Conservation (phyloP, 2,113 vertebrate species). For the Alligator mississippiensis region DNA sequence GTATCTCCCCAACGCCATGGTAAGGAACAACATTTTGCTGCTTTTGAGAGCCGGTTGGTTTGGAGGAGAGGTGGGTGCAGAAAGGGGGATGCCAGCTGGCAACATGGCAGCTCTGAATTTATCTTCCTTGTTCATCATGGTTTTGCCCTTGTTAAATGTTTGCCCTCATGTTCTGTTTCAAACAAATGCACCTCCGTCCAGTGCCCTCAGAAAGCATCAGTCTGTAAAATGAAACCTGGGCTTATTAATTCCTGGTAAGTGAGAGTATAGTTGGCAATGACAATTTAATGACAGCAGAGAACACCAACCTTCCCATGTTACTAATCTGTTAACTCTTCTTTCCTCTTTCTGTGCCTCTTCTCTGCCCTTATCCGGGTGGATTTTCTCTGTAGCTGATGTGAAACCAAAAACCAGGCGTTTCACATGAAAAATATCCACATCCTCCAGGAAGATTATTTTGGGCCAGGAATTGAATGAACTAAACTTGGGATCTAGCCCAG, state of each 20-base stretch:
- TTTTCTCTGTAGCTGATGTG: conserved; percentile 14
- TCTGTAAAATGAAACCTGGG: conserved; percentile 39
- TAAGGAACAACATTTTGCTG: not conserved
- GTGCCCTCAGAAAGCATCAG: conserved; percentile 33
- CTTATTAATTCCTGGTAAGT: conserved; percentile 14
- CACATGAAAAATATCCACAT: conserved; percentile 52
- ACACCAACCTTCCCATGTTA: not conserved
- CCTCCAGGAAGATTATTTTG: conserved; percentile 73
- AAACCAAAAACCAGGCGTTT: conserved; percentile 52
- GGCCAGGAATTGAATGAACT: conserved; percentile 75
- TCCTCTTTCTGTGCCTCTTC: not conserved
- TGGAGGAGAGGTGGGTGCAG: not conserved
- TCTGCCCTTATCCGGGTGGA: conserved; percentile 43
- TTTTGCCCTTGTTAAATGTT: conserved; percentile 9
- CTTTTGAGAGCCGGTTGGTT: not conserved
- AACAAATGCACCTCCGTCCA: conserved; percentile 34
- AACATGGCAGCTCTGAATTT: conserved; percentile 40
- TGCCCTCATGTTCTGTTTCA: conserved; percentile 25
- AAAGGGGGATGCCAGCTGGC: not conserved
- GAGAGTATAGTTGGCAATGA: conserved; percentile 25
- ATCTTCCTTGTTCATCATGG: conserved; percentile 32
- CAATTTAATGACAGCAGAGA: fast-evolving
- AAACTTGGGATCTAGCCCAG: conserved; percentile 76
- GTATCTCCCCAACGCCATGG: not conserved
- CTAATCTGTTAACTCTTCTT: not conserved